Evolutionary conservation across 2,888 invertebrate species (phyloP).

Genomic region (Theretra japonica): DNA sequence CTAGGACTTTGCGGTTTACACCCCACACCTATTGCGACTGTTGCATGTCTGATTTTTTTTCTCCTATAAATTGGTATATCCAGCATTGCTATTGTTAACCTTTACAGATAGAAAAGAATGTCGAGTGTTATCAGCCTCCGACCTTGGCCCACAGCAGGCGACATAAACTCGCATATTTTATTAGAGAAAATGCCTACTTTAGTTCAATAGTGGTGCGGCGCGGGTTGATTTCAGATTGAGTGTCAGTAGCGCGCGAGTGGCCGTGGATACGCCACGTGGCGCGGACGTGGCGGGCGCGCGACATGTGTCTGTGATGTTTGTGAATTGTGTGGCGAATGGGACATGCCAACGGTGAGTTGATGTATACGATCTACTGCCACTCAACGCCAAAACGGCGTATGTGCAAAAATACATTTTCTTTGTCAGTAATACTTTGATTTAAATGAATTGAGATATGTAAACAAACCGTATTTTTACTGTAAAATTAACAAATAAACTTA

Average conservation of each 20-base stretch:
- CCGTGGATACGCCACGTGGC: constrained; percentile 25
- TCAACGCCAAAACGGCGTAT: too few species aligned
- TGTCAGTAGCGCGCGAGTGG: constrained; percentile 25
- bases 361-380: too few species aligned
- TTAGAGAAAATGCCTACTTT: constrained; percentile 29
- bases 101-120: too few species aligned
- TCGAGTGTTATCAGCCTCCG: background rate
- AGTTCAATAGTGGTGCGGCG: constrained; percentile 32
- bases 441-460: too few species aligned
- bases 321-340: constrained; percentile 5
- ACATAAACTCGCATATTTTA: constrained; percentile 26
- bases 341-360: constrained; percentile 11
- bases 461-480: too few species aligned
- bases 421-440: too few species aligned
- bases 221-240: constrained; percentile 15
- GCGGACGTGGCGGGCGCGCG: constrained; percentile 28
- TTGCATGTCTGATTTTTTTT: too few species aligned
- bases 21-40: background rate
- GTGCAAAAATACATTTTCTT: too few species aligned
- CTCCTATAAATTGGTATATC: too few species aligned
- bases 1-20: background rate
- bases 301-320: constrained; percentile 22
- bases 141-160: constrained; percentile 24
- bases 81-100: too few species aligned
- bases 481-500: too few species aligned